phyloP scores from a whole-genome alignment of 2,888 invertebrate genomes.

The Odiellus spinosus region DNA sequence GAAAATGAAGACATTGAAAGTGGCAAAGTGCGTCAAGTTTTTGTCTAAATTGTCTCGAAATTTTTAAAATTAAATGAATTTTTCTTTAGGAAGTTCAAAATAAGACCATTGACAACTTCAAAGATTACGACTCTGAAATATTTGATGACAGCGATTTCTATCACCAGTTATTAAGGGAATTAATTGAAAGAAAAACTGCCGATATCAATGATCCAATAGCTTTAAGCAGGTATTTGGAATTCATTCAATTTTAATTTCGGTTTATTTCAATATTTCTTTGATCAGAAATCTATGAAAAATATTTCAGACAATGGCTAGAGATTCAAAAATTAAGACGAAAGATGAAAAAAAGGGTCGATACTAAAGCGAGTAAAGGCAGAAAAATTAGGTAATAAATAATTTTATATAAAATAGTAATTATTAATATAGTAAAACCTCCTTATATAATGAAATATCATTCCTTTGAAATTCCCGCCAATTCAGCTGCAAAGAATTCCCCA shows the following conservation, averaged over 20 bases:
- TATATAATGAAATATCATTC: too few species aligned
- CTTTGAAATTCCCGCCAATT: too few species aligned
- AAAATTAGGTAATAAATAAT: constrained; percentile 41
- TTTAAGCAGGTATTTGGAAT: constrained; percentile 41
- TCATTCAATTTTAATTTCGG: not conserved
- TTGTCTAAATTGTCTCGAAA: not conserved
- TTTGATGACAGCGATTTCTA: constrained; percentile 97
- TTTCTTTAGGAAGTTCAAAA: not conserved
- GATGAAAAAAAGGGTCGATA: constrained; percentile 83
- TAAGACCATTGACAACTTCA: constrained; percentile 4
- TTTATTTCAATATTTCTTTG: constrained; percentile 1
- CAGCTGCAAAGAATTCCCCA: too few species aligned
- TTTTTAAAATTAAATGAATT: not conserved
- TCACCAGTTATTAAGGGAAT: constrained; percentile 73
- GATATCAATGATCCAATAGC: constrained; percentile 61
- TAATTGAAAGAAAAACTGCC: constrained; percentile 80
- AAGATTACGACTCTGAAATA: constrained; percentile 57
- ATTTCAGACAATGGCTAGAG: constrained; percentile 62
- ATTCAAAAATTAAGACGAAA: constrained; percentile 78
- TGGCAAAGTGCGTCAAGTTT: not conserved
- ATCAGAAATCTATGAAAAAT: constrained; percentile 11
- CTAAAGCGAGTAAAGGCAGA: constrained; percentile 83
- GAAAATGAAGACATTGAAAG: too few species aligned
- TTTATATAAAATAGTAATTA: not conserved
- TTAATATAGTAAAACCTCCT: not conserved